These are phyloP conservation scores for Drosophila prostipennis DNA, from an alignment of 2,888 invertebrate species.

Conservation along the genomic window DNA sequence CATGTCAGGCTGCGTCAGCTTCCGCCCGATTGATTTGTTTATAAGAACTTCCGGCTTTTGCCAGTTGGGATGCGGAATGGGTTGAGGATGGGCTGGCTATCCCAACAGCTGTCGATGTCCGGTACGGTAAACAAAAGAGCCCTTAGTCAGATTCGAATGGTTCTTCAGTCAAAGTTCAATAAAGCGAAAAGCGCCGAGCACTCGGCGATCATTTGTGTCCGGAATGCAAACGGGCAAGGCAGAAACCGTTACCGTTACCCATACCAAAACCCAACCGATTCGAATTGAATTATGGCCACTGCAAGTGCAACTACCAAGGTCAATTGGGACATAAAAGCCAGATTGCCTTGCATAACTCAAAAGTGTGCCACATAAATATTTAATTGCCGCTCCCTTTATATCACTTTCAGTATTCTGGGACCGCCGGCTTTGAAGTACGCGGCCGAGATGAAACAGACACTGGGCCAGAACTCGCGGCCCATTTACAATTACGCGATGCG, in stretches of 20 bases:
- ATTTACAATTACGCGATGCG: constrained; percentile 95
- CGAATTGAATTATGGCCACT: constrained; percentile 52
- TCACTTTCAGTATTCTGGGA: constrained; percentile 88
- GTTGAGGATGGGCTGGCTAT: constrained; percentile 3
- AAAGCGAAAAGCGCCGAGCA: constrained; percentile 18
- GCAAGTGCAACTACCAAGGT: constrained; percentile 63
- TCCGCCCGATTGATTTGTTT: constrained; percentile 77
- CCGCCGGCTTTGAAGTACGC: constrained; percentile 92
- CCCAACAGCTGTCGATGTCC: constrained; percentile 37
- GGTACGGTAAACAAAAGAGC: constrained; percentile 51
- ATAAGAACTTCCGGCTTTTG: constrained; percentile 69
- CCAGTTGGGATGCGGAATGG: constrained; percentile 19
- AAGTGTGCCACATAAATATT: constrained; percentile 80
- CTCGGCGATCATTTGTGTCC: constrained; percentile 19
- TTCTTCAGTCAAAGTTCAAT: constrained; percentile 58
- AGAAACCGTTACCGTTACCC: constrained; percentile 14
- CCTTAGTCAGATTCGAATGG: constrained; percentile 12
- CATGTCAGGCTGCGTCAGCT: constrained; percentile 49
- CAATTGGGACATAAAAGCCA: constrained; percentile 66
- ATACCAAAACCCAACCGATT: constrained; percentile 14
- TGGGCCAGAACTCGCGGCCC: constrained; percentile 90
- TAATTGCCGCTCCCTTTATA: constrained; percentile 46
- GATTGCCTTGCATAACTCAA: constrained; percentile 73
- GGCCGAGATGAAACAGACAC: constrained; percentile 88
- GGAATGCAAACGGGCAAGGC: constrained; percentile 16